A percentile compares a stretch with the other conserved stretches of the same genome.
These are phyloP conservation scores for Manis pentadactyla DNA, from an alignment of 2,797 vertebrate genomes.

Conservation along the genomic window DNA sequence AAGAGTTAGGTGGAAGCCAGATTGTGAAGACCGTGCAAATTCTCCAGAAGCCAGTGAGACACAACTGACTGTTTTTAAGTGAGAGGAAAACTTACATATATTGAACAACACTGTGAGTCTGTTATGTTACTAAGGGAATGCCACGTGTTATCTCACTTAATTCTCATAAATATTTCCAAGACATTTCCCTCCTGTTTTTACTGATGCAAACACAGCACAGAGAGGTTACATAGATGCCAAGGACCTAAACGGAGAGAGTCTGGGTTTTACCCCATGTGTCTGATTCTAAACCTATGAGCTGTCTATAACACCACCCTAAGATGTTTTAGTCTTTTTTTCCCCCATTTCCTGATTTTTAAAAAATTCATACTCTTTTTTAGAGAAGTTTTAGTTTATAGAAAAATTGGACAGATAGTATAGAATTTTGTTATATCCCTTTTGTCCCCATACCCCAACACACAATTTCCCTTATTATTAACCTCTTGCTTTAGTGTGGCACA, in stretches of 20 bases:
- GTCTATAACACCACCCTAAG: not conserved
- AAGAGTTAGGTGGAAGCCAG: not conserved
- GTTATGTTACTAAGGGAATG: not conserved
- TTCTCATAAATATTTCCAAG: not conserved
- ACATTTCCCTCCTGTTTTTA: not conserved
- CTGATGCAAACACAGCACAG: not conserved
- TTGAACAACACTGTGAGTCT: not conserved
- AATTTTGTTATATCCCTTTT: not conserved
- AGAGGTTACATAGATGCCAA: not conserved
- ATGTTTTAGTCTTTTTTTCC: constrained; percentile 51
- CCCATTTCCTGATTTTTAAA: not conserved
- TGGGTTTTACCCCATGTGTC: not conserved
- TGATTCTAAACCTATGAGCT: not conserved
- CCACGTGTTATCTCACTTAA: not conserved
- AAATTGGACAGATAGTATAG: not conserved
- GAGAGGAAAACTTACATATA: not conserved
- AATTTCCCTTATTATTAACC: not conserved
- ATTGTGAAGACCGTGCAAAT: not conserved
- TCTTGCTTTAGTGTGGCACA: not conserved
- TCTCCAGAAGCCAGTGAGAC: not conserved
- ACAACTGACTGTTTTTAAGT: not conserved
- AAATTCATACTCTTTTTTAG: not conserved
- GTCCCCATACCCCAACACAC: not conserved
- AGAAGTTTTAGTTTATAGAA: not conserved
- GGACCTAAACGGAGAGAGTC: not conserved